phyloP scores from a whole-genome alignment of 2,797 vertebrate genomes.

The Odontamblyopus lacepedii region DNA sequence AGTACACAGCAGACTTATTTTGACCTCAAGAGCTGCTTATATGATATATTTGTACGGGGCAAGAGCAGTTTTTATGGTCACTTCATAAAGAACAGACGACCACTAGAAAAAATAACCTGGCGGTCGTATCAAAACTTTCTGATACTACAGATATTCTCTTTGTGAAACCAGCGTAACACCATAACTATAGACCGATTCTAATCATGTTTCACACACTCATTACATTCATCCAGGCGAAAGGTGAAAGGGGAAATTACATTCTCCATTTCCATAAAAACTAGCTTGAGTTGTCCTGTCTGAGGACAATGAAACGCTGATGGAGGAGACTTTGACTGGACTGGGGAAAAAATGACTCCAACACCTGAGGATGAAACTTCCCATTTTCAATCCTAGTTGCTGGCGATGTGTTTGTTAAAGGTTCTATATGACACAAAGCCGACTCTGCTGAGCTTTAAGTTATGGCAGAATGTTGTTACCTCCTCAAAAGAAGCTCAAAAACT shows the following conservation, averaged over 20 bases:
- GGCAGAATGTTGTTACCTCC: no score
- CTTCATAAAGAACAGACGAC: no score
- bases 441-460: no score
- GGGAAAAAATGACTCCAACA: slow-evolving; percentile 55
- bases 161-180: not conserved
- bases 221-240: slow-evolving; percentile 10
- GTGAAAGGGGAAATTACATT: slow-evolving; percentile 52
- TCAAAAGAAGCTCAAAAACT: no score
- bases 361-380: slow-evolving; percentile 52
- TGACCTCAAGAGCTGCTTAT: no score
- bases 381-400: slow-evolving; percentile 36
- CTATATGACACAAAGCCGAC: no score
- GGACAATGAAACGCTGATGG: slow-evolving; percentile 69
- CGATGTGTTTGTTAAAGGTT: no score
- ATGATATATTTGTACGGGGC: no score
- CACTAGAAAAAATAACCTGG: not conserved
- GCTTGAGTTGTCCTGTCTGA: slow-evolving; percentile 54
- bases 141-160: not conserved
- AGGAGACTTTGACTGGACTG: slow-evolving; percentile 59
- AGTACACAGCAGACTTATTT: no score
- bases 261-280: slow-evolving; percentile 73
- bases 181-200: not conserved
- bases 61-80: no score
- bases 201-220: slow-evolving; percentile 15
- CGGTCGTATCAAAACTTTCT: not conserved